These are phyloP conservation scores for Phrynocephalus vlangalii DNA, from an alignment of 2,797 vertebrate species.

Conservation along the genomic window DNA sequence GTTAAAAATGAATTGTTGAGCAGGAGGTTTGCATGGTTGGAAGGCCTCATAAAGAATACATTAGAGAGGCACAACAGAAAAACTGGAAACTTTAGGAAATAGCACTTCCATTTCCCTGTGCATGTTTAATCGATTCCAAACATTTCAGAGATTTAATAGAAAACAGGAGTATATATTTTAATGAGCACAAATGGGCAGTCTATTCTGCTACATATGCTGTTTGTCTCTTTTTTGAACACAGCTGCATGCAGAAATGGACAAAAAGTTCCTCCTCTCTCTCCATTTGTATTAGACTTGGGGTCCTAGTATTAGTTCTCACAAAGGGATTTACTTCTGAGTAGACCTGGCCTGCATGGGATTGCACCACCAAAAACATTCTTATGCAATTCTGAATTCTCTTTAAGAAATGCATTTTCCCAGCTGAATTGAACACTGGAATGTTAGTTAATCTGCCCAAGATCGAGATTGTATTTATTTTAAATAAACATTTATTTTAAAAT, in stretches of 20 bases:
- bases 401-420: constrained; percentile 48
- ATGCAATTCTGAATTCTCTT: constrained; percentile 37
- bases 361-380: constrained; percentile 28
- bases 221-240: constrained; percentile 29
- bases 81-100: constrained; percentile 26
- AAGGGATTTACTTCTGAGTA: neutral
- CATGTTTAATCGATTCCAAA: constrained; percentile 35
- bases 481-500: neutral
- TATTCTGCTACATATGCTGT: constrained; percentile 59
- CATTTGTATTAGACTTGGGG: constrained; percentile 50
- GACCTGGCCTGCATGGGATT: neutral
- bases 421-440: constrained; percentile 43
- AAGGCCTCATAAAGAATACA: constrained; percentile 54
- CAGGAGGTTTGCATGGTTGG: constrained; percentile 61
- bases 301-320: neutral
- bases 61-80: constrained; percentile 45
- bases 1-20: constrained; percentile 62
- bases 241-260: constrained; percentile 31
- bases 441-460: constrained; percentile 22
- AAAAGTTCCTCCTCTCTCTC: constrained; percentile 15
- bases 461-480: constrained; percentile 47
- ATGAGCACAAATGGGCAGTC: constrained; percentile 50
- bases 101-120: constrained; percentile 40
- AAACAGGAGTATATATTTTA: constrained; percentile 48
- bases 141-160: constrained; percentile 42